Base-by-base conservation (phyloP, 2,888 invertebrate genomes). In the Coecobrya sp. region DNA sequence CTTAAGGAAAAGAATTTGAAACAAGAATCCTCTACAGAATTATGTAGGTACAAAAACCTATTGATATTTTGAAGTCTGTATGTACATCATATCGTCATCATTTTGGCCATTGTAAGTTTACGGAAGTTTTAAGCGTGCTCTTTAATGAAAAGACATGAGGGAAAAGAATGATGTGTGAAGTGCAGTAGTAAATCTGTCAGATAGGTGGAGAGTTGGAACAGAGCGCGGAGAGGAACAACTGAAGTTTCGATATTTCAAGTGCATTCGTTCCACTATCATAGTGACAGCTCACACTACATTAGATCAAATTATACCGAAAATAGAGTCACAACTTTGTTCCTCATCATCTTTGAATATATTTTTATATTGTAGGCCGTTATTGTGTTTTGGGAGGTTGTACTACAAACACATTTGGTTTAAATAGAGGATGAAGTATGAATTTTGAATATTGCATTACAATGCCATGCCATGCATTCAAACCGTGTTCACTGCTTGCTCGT, bases 251-350 rank as follows among this genome's bases (percentile, higher is more conserved):
- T 91, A 91, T 87, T 91, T 91, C 87, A 91, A 70, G 10, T 73
- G 79, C 85, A 79, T 91, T 86, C 86, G 86, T 91, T 91, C 68
- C n/a, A 16, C 81, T 45, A 27, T 91, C 79, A 65, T 76, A 36
- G 16, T 55, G 91, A 86, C 86, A 91, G 81, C 42, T 91, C 86
- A 81, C 81, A 91, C 86, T 79, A 49, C 79, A 81, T 91, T 86
- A 90, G 65, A 90, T 19, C 90, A 90, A 85, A 90, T 89, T 85
- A 89, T 85, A 85, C 85, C 49, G 85, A 89, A 85, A 89, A 85
- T 82, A 73, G 45, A 89, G 68, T 36, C 89, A 45, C 85, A 65
- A 59, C 59, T 82, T 82, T 73, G 4, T 73, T 42, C 73, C 19
- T 73, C 25, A 1, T 16, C 22, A 36, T n/a, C 42, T 42, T 73